Evolutionary conservation across 2,113 vertebrate species (phyloP).

Genomic region (human): DNA sequence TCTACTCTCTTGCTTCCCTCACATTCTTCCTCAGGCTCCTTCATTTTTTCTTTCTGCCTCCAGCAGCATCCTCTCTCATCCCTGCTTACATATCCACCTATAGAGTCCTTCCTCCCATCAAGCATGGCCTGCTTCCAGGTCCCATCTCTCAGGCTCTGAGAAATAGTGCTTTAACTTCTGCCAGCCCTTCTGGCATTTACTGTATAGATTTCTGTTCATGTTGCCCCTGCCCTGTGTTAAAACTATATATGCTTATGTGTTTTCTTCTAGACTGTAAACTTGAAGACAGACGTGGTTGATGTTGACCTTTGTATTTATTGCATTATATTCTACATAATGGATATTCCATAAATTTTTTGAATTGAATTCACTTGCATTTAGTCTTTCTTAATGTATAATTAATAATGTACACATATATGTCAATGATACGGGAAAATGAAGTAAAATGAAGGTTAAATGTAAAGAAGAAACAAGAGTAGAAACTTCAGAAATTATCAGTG

Average conservation of each 20-base stretch:
- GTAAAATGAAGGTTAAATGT: background rate
- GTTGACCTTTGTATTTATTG: background rate
- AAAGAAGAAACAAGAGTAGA: background rate
- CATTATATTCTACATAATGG: background rate
- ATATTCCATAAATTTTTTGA: background rate
- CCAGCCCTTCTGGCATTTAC: background rate
- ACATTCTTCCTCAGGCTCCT: background rate
- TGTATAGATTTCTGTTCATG: background rate
- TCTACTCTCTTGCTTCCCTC: background rate
- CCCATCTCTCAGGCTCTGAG: background rate
- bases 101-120: background rate
- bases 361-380: background rate
- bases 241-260: background rate
- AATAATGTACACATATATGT: background rate
- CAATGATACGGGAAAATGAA: background rate
- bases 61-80: background rate
- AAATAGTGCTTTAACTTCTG: background rate
- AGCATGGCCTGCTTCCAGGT: background rate
- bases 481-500: background rate
- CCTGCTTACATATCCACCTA: background rate
- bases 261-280: background rate
- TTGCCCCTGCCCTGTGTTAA: background rate
- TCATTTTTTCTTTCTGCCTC: background rate
- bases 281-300: background rate
- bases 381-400: background rate